These are phyloP conservation scores for Haliclona indistincta DNA, from an alignment of 37 sponge, comb jelly and placozoan species.

Conservation along the genomic window DNA sequence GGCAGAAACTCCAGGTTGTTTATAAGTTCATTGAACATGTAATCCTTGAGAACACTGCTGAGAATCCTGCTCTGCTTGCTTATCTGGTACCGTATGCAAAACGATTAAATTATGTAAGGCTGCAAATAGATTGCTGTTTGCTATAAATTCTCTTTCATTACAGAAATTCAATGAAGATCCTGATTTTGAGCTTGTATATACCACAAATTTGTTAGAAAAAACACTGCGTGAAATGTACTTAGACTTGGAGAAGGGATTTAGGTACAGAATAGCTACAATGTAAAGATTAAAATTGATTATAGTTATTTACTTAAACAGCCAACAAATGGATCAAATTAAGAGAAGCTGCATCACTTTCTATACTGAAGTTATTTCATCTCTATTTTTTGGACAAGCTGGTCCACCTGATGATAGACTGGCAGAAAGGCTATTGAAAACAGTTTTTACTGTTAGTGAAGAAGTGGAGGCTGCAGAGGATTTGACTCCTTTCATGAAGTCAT, in stretches of 20 bases:
- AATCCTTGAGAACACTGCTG: too few relatives aligned
- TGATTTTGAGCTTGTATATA: conserved; percentile 12
- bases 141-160: not conserved
- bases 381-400: conserved; percentile 52
- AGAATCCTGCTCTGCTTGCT: too few relatives aligned
- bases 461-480: conserved; percentile 26
- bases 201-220: conserved; percentile 19
- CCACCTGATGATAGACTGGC: conserved; percentile 55
- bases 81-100: too few relatives aligned
- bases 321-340: too few relatives aligned
- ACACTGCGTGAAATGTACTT: conserved; percentile 10
- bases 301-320: too few relatives aligned
- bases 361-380: conserved; percentile 46
- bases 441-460: conserved; percentile 24
- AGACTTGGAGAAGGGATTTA: too few relatives aligned
- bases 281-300: too few relatives aligned
- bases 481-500: conserved; percentile 31
- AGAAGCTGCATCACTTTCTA: conserved; percentile 37
- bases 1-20: not conserved
- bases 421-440: conserved; percentile 45
- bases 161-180: conserved; percentile 15
- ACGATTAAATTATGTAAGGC: too few relatives aligned
- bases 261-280: too few relatives aligned
- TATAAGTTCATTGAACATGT: conserved; percentile 3
- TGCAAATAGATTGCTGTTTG: too few relatives aligned